phyloP scores from a whole-genome alignment of 2,888 invertebrate species.

The Anoplius nigerrimus region DNA sequence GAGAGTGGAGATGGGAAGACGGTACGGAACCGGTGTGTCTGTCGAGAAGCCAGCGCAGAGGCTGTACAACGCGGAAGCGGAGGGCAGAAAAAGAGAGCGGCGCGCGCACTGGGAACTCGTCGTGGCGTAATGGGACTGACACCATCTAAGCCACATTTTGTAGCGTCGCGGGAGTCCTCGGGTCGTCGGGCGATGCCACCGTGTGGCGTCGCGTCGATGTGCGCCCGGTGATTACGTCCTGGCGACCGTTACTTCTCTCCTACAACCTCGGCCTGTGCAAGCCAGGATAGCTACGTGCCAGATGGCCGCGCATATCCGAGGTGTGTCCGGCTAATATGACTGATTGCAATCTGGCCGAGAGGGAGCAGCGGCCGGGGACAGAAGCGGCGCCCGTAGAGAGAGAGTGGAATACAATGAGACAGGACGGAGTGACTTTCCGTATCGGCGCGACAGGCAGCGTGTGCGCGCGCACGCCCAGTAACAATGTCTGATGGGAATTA shows the following conservation, averaged over 20 bases:
- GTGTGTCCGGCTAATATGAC: constrained; percentile 67
- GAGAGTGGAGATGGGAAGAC: constrained; percentile 12
- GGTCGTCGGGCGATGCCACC: constrained; percentile 3
- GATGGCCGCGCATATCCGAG: constrained; percentile 60
- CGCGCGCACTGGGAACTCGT: not conserved
- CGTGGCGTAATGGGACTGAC: constrained; percentile 2
- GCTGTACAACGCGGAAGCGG: not conserved
- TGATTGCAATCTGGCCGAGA: constrained; percentile 62
- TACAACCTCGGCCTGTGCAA: constrained; percentile 18
- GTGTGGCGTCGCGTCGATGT: constrained; percentile 18
- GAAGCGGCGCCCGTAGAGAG: no score
- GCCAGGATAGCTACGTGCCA: constrained; percentile 49
- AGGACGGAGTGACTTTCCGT: no score
- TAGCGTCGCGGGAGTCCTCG: not conserved
- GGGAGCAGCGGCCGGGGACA: not conserved
- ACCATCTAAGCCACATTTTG: constrained; percentile 25
- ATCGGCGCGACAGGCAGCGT: no score
- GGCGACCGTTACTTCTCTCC: constrained; percentile 49
- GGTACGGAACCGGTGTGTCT: constrained; percentile 7
- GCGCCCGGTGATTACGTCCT: constrained; percentile 44
- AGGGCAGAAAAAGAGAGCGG: no score
- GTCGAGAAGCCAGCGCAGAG: not conserved
- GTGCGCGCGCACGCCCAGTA: no score
- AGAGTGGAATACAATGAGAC: no score
- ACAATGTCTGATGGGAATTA: no score